phyloP scores from a whole-genome alignment of 2,888 invertebrate genomes.

The Pseudolycoriella hygida region DNA sequence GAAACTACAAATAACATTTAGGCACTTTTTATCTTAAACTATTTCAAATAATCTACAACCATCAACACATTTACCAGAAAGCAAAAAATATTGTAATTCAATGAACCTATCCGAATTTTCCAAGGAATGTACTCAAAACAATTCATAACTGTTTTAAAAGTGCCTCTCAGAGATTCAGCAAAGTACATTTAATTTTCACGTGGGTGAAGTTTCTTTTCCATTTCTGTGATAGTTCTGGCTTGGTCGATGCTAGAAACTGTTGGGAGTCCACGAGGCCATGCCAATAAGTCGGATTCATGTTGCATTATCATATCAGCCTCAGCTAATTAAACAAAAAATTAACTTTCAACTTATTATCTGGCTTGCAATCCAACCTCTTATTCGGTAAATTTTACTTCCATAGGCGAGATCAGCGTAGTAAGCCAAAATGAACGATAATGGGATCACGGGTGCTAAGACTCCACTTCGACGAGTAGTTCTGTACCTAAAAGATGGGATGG shows the following conservation, averaged over 20 bases:
- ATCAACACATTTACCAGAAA: no score
- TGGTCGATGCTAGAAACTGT: constrained; percentile 52
- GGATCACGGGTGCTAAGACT: constrained; percentile 46
- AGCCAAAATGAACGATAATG: constrained; percentile 48
- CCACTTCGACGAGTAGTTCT: constrained; percentile 40
- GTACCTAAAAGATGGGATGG: constrained; percentile 29
- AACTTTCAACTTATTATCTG: no score
- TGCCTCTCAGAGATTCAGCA: no score
- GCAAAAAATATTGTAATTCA: no score
- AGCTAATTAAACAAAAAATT: constrained; percentile 26
- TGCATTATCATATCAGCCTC: constrained; percentile 68
- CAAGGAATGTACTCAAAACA: no score
- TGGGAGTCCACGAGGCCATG: constrained; percentile 57
- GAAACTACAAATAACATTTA: no score
- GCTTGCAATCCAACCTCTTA: constrained; percentile 44
- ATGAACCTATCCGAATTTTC: no score
- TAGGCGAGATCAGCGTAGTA: constrained; percentile 64
- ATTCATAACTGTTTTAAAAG: no score
- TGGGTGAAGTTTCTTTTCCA: constrained; percentile 45
- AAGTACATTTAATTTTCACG: no score
- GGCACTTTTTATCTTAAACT: no score
- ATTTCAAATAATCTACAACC: no score
- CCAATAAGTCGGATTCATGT: constrained; percentile 49
- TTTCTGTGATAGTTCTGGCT: constrained; percentile 42
- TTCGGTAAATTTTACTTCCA: constrained; percentile 57